Conservation (phyloP, 2,888 invertebrate species). For the Lasius platythorax region DNA sequence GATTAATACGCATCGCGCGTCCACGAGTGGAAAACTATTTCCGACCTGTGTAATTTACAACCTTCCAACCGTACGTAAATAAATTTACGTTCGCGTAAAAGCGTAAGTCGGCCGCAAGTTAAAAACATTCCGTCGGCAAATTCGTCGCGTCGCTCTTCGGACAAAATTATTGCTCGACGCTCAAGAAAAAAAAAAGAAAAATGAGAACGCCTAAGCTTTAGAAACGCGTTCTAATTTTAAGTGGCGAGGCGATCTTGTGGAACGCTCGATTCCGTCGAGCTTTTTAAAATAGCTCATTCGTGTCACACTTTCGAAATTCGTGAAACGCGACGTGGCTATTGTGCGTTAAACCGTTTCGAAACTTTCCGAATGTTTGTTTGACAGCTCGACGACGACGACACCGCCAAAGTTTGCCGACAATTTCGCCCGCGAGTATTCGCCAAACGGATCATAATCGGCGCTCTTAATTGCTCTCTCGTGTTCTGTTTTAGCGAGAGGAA, state of each 20-base stretch:
- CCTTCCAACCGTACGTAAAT: not conserved
- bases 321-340: not conserved
- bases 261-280: not conserved
- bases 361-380: slow-evolving; percentile 13
- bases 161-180: not conserved
- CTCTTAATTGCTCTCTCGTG: slow-evolving; percentile 37
- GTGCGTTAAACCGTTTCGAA: not conserved
- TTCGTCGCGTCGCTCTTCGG: not conserved
- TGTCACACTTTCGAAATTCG: not conserved
- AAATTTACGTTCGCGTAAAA: not conserved
- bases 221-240: not conserved
- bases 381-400: not conserved
- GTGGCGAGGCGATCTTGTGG: not conserved
- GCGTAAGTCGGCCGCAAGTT: not conserved
- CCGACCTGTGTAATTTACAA: slow-evolving; percentile 28
- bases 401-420: slow-evolving; percentile 15
- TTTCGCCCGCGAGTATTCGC: not conserved
- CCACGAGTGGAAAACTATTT: slow-evolving; percentile 32
- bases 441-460: slow-evolving; percentile 13
- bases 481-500: slow-evolving; percentile 28
- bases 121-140: not conserved
- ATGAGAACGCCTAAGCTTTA: not conserved
- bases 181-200: not conserved
- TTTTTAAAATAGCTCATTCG: slow-evolving; percentile 33
- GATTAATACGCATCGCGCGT: slow-evolving; percentile 28